Base-by-base conservation (phyloP, 2,797 vertebrate genomes). In the Heteromormyrus szaboi region DNA sequence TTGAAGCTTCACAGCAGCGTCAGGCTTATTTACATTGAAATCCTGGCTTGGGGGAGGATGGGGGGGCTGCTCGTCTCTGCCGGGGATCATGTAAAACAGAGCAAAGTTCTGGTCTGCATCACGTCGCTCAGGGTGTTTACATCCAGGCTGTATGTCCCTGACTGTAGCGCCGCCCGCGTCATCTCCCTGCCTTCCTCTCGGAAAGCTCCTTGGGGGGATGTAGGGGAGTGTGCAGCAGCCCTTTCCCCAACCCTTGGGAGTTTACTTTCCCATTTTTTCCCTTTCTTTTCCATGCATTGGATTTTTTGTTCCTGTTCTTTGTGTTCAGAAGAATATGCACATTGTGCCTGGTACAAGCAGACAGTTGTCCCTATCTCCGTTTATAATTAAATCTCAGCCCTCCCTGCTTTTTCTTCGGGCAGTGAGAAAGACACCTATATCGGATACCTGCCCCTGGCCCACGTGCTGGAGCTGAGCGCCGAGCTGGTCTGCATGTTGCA, bases 361-460 rank as follows among this genome's bases (percentile, higher is more conserved):
- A 7, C 37, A 46, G 37, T 81, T 22, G 72, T 90, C 85, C 11
- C 51, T 90, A 83, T 90, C 79, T 87, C 72, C 88, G 25, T 84
- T 33, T 33, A 33, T 68, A 68, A 37, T 68, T 33, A 33, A 68
- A 37, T 68, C 65, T 33, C 25, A 33, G 29, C 89, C 84, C 88
- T 79, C 51, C 22, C 65, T 93, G 56, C 91, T 91, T 93, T 86
- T 11, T 87, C 53, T 87, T 53, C 33, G 53, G 85, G 59, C 94
- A 99, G 98, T 90, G 96, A 97, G 91, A 95, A 96, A 4, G 98
- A 99, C 91, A 95, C 96, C 0, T 99, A 99, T 84, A 96, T 99
- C 48, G 98, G 97, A 0, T 99, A 99, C 93, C 94, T 99, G 90
- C 98, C 98, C 25, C 95, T 99, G 88, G 98, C 98, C 41, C 98